Conservation (phyloP, 1,140 invertebrate genomes). For the Cryptotermes secundus region DNA sequence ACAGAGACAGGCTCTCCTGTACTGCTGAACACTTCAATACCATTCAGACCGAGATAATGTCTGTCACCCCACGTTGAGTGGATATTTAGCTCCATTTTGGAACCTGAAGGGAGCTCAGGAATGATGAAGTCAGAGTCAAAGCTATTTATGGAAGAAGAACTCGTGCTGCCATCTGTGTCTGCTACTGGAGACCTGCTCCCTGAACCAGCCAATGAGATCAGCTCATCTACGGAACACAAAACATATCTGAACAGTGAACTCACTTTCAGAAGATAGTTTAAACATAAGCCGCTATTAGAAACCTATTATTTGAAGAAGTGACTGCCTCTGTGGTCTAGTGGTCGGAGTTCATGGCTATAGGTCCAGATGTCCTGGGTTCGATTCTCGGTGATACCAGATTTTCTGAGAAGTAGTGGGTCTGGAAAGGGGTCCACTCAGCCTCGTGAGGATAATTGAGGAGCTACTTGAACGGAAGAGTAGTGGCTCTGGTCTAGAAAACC, state of each 20-base stretch:
- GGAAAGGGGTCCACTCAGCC: too few species aligned
- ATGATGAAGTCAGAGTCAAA: slow-evolving; percentile 54
- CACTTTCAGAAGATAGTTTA: background rate
- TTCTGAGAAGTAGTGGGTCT: too few species aligned
- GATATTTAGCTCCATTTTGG: slow-evolving; percentile 67
- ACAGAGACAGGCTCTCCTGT: slow-evolving; percentile 59
- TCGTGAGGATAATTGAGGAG: too few species aligned
- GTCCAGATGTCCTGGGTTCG: too few species aligned
- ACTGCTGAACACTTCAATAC: slow-evolving; percentile 72
- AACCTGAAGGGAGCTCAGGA: slow-evolving; percentile 71
- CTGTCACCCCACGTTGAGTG: slow-evolving; percentile 80
- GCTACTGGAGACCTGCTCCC: background rate
- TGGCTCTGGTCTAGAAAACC: too few species aligned
- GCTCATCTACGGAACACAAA: background rate
- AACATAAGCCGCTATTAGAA: background rate
- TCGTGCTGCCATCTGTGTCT: background rate
- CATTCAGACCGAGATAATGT: slow-evolving; percentile 77
- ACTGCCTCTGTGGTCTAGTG: too few species aligned
- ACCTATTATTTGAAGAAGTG: too few species aligned
- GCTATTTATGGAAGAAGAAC: background rate
- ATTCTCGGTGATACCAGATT: too few species aligned
- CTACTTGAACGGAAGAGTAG: too few species aligned
- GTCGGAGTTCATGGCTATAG: too few species aligned
- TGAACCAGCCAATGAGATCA: background rate
- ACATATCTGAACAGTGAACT: background rate